These are phyloP conservation scores for Apogon talboti DNA, from an alignment of 2,797 vertebrate species.

Conservation along the genomic window DNA sequence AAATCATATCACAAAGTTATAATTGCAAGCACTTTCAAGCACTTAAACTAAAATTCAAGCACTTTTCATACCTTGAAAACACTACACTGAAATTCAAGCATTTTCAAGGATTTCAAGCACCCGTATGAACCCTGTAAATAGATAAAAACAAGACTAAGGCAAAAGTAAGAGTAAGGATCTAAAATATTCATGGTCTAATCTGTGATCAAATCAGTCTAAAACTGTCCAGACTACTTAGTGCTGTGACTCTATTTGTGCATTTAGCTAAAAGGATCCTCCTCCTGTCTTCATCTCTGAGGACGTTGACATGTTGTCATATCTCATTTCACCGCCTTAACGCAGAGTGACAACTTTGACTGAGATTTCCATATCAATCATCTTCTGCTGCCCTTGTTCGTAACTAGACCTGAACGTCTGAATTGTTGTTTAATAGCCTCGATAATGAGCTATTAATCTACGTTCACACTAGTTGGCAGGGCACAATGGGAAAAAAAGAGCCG, in stretches of 20 bases:
- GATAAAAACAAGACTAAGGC: too few species aligned
- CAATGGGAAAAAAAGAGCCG: conserved; percentile 22
- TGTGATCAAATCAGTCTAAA: too few species aligned
- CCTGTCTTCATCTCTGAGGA: conserved; percentile 26
- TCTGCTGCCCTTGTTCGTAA: conserved; percentile 43
- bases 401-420: conserved; percentile 38
- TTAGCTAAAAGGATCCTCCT: conserved; percentile 24
- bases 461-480: conserved; percentile 37
- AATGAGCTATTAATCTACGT: conserved; percentile 48
- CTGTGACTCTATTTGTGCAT: neutral
- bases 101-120: too few species aligned
- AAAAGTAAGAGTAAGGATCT: too few species aligned
- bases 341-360: conserved; percentile 47
- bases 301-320: conserved; percentile 50
- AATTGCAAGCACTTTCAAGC: too few species aligned
- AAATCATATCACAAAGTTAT: too few species aligned
- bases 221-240: neutral
- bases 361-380: conserved; percentile 52
- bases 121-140: too few species aligned
- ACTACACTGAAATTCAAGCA: too few species aligned
- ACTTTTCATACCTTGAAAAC: too few species aligned
- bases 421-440: conserved; percentile 59
- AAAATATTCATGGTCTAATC: too few species aligned
- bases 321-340: conserved; percentile 34
- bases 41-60: too few species aligned